Base-by-base conservation (phyloP, 2,797 vertebrate species). In the Pagetopsis macropterus region DNA sequence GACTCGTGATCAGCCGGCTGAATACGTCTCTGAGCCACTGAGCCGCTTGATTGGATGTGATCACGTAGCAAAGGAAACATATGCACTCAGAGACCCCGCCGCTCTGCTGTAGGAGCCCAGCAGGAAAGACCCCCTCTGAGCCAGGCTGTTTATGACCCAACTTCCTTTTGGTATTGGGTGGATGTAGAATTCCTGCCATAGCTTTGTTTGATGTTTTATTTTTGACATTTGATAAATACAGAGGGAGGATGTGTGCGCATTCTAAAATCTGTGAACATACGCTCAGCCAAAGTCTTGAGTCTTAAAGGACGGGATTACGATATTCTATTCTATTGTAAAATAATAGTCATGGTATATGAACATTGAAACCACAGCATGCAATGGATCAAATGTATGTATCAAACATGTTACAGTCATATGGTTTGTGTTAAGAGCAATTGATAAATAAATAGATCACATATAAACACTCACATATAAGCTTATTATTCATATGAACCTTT, bases 71-170 rank as follows among this genome's bases (percentile, higher is more conserved):
- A n/a, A 70, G 71, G 61, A 74, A 81, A 68, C 54, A 70, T 60
- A 33, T 71, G 70, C 43, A 77, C 84, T 81, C 71, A 62, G n/a
- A 62, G 76, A 75, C 77, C 84, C 61, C 56, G 54, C 46, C n/a
- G 4, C 52, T 71, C 52, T 51, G 45, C 64, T 76, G 59, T 45
- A 71, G 52, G 46, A 23, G 31, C 73, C 60, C 58, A 61, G 57
- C 40, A 65, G 62, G 49, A 70, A 65, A 69, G 51, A 63, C 33
- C 58, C 60, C 40, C 65, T 65, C 14, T 48, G 67, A 70, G 27
- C 44, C 17, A 3, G 6, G 45, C 58, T 57, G 43, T 57, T 78
- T 19, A 57, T 4, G 43, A 46, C 46, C 14, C 15, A 49, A 21
- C 31, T 14, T 3, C 19, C 8, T 65, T 45, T 70, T 27, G 51